Percentiles rank a stretch among this genome's conserved stretches.
phyloP scores from a whole-genome alignment of 2,888 invertebrate species.

The Ormyrus thymus region DNA sequence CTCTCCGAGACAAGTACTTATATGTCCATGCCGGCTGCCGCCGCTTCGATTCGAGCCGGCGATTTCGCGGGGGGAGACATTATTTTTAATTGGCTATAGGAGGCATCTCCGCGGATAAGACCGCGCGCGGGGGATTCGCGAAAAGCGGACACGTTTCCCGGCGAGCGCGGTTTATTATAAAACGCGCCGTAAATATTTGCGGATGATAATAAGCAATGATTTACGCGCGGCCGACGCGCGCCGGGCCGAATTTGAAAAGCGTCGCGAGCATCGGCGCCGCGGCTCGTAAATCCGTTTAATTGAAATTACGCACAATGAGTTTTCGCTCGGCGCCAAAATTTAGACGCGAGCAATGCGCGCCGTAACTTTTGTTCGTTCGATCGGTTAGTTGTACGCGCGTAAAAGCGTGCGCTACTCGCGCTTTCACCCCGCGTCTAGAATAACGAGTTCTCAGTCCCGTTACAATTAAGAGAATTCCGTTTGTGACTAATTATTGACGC shows the following conservation, averaged over 20 bases:
- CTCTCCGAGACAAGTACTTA: constrained; percentile 61
- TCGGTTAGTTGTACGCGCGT: too few relatives aligned
- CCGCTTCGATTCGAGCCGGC: constrained; percentile 29
- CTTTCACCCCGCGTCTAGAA: constrained; percentile 22
- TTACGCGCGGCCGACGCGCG: neutral
- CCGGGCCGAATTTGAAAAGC: constrained; percentile 15
- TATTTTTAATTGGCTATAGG: constrained; percentile 53
- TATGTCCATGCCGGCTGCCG: constrained; percentile 60
- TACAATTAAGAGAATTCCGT: constrained; percentile 33
- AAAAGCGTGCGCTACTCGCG: too few relatives aligned
- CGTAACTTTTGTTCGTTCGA: too few relatives aligned
- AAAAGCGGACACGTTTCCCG: neutral
- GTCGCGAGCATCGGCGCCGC: neutral
- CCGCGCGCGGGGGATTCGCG: neutral
- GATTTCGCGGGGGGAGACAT: constrained; percentile 42
- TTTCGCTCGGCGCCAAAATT: too few relatives aligned
- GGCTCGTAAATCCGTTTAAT: constrained; percentile 9
- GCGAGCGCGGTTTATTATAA: constrained; percentile 24
- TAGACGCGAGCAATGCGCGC: too few relatives aligned
- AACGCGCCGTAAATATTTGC: constrained; percentile 21
- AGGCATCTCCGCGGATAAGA: constrained; percentile 23
- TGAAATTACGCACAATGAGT: too few relatives aligned
- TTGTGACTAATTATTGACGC: constrained; percentile 19
- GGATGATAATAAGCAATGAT: constrained; percentile 29
- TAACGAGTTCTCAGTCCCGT: constrained; percentile 25